A percentile compares a stretch with the other conserved stretches of the same genome.
Conservation (phyloP, 1,140 invertebrate genomes). For the Drosophila obscura region DNA sequence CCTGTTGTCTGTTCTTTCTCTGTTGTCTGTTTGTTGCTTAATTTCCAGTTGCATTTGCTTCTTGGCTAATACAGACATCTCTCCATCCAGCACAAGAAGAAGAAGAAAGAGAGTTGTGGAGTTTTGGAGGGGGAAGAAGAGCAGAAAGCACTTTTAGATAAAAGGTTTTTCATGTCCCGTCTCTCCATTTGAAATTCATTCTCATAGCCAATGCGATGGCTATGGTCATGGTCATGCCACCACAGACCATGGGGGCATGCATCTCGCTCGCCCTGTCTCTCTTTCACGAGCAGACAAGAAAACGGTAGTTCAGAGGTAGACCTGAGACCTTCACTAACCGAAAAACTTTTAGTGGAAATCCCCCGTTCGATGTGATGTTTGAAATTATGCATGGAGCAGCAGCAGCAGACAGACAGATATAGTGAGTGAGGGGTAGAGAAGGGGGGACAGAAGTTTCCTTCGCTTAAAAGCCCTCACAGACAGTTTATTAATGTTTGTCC, state of each 20-base stretch:
- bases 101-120: neutral
- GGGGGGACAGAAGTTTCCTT: slow-evolving; percentile 1
- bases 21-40: slow-evolving; percentile 54
- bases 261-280: neutral
- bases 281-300: slow-evolving; percentile 1
- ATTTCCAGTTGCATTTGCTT: slow-evolving; percentile 70
- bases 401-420: too few species aligned
- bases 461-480: slow-evolving; percentile 59
- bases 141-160: slow-evolving; percentile 70
- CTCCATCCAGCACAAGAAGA: slow-evolving; percentile 2
- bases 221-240: slow-evolving; percentile 59
- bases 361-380: slow-evolving; percentile 24
- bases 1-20: neutral
- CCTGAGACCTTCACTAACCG: slow-evolving; percentile 16
- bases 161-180: slow-evolving; percentile 77
- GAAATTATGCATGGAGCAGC: slow-evolving; percentile 75
- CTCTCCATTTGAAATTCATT: slow-evolving; percentile 76
- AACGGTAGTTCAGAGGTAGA: slow-evolving; percentile 31
- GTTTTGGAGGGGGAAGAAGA: slow-evolving; percentile 1
- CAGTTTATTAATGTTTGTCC: slow-evolving; percentile 78
- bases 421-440: too few species aligned
- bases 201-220: slow-evolving; percentile 42
- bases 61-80: slow-evolving; percentile 78
- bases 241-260: slow-evolving; percentile 44
- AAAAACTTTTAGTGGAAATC: slow-evolving; percentile 74